Conservation (phyloP, 2,888 invertebrate genomes). For the Drosophila sordidula region DNA sequence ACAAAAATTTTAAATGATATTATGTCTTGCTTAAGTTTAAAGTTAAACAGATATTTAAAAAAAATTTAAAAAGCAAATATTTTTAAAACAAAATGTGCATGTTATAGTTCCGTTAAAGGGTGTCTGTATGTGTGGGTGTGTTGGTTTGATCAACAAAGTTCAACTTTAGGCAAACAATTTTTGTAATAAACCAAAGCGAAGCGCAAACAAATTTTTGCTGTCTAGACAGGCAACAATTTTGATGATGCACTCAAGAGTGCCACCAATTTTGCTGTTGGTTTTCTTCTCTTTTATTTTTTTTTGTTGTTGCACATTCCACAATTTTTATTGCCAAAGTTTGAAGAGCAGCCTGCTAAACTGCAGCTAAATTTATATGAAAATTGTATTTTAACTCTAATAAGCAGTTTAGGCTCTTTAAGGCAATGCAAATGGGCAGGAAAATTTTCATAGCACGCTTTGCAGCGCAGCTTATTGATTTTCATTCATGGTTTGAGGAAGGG, state of each 20-base stretch:
- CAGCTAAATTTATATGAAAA: conserved; percentile 10
- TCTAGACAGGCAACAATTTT: conserved; percentile 66
- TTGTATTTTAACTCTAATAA: conserved; percentile 9
- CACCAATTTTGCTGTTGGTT: conserved; percentile 21
- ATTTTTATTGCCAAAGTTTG: conserved; percentile 56
- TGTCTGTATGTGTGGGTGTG: conserved; percentile 7
- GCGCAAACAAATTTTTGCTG: conserved; percentile 51
- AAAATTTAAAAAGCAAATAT: conserved; percentile 1
- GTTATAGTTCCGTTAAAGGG: not conserved
- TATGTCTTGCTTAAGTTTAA: conserved; percentile 29
- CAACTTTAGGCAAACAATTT: conserved; percentile 56
- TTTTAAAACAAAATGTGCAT: conserved; percentile 2
- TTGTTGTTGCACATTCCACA: conserved; percentile 28
- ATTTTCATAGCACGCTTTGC: conserved; percentile 34
- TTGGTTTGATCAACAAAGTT: conserved; percentile 13
- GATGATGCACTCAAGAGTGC: conserved; percentile 49
- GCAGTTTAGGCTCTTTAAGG: conserved; percentile 33
- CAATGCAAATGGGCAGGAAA: conserved; percentile 15
- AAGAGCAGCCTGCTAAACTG: conserved; percentile 26
- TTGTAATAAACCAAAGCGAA: conserved; percentile 53
- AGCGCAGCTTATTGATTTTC: conserved; percentile 52
- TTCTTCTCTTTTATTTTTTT: conserved; percentile 3
- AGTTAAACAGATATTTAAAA: conserved; percentile 42
- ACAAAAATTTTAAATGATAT: conserved; percentile 41
- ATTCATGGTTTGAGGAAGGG: conserved; percentile 9